Evolutionary conservation across 2,888 invertebrate genomes (phyloP), one percentile per base, ranked within the genome.

Genomic region (Sinelater perroti): DNA sequence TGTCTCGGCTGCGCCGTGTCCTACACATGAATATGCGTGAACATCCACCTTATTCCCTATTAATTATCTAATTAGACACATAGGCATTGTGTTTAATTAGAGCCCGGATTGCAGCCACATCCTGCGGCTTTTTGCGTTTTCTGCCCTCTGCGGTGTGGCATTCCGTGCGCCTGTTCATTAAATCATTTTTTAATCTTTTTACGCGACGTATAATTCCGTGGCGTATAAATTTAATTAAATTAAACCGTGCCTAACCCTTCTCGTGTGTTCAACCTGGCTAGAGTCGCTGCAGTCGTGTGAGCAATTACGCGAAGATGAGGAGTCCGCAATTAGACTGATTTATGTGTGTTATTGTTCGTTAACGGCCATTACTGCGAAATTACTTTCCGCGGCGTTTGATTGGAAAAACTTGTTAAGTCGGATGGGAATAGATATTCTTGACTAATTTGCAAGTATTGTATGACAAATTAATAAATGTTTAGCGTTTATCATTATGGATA

Each of bases 151-250:
- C 16, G 30, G 17, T 17, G 28, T 44, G 20, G 18, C 30, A 30
- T 44, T 44, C 30, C 44, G 44, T 44, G 44, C 26, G 44, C 11
- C 30, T 44, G 44, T 26, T 44, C 44, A 44, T 44, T 44, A 44
- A 44, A 44, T 44, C 44, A 44, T 44, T 44, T 44, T 44, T 44
- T 44, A 44, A 44, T 44, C 44, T 44, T 44, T 44, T 44, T 44
- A 28, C 28, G 28, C 28, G 44, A 30, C 18, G 44, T 44, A 44
- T 44, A 44, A 44, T 44, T 30, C 44, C 44, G 30, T 16, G 18
- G 44, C 44, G 44, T 44, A 44, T 44, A 44, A 44, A 44, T 44
- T 44, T 44, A 44, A 44, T 44, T 44, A 44, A 44, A 44, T 44
- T 44, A 44, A 44, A 30, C 44, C 30, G 30, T 44, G 44, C 44